A percentile compares a stretch with the other conserved stretches of the same genome.
Conservation (phyloP, 2,888 invertebrate species). For the Digitonthophagus gazella region DNA sequence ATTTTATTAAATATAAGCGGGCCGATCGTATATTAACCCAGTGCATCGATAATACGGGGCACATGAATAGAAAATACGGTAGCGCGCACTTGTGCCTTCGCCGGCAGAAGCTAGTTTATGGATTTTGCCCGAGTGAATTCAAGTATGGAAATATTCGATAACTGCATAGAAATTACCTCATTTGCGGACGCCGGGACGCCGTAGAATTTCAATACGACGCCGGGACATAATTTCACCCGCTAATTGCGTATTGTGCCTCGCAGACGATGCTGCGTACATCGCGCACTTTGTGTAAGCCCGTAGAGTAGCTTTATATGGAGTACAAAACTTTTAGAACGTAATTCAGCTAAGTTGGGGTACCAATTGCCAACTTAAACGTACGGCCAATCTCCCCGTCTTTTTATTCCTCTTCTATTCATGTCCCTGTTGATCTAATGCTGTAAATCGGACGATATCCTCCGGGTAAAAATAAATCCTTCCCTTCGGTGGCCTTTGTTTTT, state of each 20-base stretch:
- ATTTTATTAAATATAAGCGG: slow-evolving; percentile 12
- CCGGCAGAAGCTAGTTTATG: slow-evolving; percentile 20
- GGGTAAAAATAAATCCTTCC: not conserved
- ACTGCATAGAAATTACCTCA: slow-evolving; percentile 28
- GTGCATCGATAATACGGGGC: slow-evolving; percentile 13
- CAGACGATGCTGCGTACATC: not conserved
- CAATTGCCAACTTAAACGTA: too few relatives aligned
- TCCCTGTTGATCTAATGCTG: not conserved
- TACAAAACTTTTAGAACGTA: not conserved
- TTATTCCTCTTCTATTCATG: not conserved
- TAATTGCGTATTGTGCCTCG: slow-evolving; percentile 23
- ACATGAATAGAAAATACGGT: slow-evolving; percentile 15
- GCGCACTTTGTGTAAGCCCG: too few relatives aligned
- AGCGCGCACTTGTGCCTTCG: slow-evolving; percentile 7
- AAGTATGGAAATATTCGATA: slow-evolving; percentile 30
- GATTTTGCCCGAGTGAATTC: slow-evolving; percentile 26
- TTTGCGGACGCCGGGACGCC: slow-evolving; percentile 21
- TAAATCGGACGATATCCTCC: not conserved
- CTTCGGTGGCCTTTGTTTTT: not conserved
- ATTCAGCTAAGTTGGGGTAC: not conserved
- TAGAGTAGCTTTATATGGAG: slow-evolving; percentile 10
- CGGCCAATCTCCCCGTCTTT: too few relatives aligned
- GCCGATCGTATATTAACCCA: not conserved
- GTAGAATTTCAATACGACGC: slow-evolving; percentile 25
- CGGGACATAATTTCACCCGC: slow-evolving; percentile 24